Conservation (phyloP, 2,113 vertebrate genomes). For the Suricata suricatta region DNA sequence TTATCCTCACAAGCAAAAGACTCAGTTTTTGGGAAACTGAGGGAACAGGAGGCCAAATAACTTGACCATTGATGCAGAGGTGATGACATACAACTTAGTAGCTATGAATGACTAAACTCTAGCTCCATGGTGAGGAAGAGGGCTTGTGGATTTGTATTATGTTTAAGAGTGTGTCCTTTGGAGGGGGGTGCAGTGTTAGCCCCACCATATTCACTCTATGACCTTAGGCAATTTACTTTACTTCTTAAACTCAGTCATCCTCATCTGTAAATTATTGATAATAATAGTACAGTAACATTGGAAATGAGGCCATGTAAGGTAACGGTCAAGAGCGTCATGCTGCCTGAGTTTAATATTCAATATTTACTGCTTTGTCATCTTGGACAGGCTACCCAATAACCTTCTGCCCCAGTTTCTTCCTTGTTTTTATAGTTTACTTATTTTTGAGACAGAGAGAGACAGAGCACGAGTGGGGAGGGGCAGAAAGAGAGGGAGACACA, state of each 20-base stretch:
- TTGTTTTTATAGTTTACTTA: background rate
- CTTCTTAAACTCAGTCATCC: background rate
- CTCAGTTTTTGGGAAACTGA: background rate
- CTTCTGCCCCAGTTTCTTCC: background rate
- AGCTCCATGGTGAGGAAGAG: background rate
- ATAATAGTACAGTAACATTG: background rate
- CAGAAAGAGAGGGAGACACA: too few relatives aligned
- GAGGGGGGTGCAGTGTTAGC: background rate
- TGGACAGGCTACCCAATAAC: background rate
- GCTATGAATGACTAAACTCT: background rate
- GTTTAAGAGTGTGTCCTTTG: background rate
- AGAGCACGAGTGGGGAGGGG: too few relatives aligned
- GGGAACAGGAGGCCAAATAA: background rate
- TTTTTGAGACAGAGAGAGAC: too few relatives aligned
- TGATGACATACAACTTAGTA: background rate
- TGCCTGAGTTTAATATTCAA: background rate
- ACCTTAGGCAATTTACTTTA: background rate
- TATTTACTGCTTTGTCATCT: background rate
- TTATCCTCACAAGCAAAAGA: background rate
- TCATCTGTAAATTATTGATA: background rate
- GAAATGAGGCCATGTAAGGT: background rate
- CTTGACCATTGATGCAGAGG: background rate
- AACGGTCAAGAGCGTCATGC: background rate
- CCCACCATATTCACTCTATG: background rate
- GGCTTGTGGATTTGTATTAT: background rate